Percentiles rank a stretch among this genome's conserved stretches.
phyloP scores from a whole-genome alignment of 1,140 invertebrate species.

The Zelostemma sp. region DNA sequence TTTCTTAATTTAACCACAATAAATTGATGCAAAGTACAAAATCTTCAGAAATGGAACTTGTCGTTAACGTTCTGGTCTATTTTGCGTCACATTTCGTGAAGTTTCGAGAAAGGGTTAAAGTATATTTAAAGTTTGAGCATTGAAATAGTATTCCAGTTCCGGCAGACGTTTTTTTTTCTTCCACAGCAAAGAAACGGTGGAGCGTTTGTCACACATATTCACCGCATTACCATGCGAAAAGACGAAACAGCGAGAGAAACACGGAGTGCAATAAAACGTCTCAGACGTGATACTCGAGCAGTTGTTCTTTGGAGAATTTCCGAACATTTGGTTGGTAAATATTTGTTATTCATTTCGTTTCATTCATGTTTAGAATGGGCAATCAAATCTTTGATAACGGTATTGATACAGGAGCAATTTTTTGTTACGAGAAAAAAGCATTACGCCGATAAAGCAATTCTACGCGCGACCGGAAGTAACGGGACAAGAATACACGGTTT shows the following conservation, averaged over 20 bases:
- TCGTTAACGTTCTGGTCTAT: no score
- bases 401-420: no score
- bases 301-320: neutral
- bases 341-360: constrained; percentile 6
- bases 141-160: no score
- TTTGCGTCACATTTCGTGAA: no score
- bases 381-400: no score
- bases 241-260: neutral
- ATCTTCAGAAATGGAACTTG: no score
- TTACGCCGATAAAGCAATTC: constrained; percentile 26
- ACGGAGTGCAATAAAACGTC: constrained; percentile 1
- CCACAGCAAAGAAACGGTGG: no score
- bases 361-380: constrained; percentile 8
- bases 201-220: neutral
- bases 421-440: neutral
- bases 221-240: neutral
- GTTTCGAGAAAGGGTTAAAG: no score
- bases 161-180: neutral
- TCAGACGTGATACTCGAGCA: neutral
- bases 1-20: no score
- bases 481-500: constrained; percentile 59
- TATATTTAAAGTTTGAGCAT: no score
- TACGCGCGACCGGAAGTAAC: constrained; percentile 62
- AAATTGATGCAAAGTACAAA: no score
- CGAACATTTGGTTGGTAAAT: neutral